Conservation (phyloP, 1,140 invertebrate genomes). For the Drosophila watanabei region DNA sequence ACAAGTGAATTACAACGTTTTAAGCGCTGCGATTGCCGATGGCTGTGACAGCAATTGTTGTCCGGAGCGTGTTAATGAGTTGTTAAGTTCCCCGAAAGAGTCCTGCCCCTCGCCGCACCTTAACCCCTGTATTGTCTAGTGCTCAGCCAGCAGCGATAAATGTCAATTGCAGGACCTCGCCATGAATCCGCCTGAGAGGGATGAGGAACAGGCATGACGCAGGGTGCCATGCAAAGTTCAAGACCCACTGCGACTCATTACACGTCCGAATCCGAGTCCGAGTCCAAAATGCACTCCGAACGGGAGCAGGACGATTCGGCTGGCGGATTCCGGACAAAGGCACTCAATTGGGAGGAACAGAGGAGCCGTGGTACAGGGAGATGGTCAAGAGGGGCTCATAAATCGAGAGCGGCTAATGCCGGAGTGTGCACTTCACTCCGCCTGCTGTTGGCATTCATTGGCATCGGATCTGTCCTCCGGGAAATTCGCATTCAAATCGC, state of each 20-base stretch:
- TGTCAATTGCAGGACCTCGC: conserved; percentile 69
- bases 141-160: conserved; percentile 70
- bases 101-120: conserved; percentile 8
- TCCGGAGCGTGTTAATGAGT: conserved; percentile 77
- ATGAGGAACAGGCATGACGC: conserved; percentile 6
- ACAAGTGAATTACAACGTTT: conserved; percentile 61
- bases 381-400: conserved; percentile 68
- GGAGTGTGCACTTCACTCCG: conserved; percentile 57
- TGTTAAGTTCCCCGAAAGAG: conserved; percentile 71
- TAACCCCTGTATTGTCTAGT: conserved; percentile 40
- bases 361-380: background rate
- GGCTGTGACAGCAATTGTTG: conserved; percentile 61
- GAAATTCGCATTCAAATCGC: conserved; percentile 55
- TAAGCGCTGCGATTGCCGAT: conserved; percentile 51
- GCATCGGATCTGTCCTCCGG: conserved; percentile 23
- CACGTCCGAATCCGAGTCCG: conserved; percentile 19
- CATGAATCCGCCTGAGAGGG: conserved; percentile 19
- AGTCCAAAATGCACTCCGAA: conserved; percentile 18
- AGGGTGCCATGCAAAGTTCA: conserved; percentile 42
- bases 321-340: conserved; percentile 23
- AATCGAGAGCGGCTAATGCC: conserved; percentile 69
- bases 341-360: conserved; percentile 44
- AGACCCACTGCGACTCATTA: conserved; percentile 56
- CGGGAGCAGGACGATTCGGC: conserved; percentile 14
- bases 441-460: conserved; percentile 68